These are phyloP conservation scores for Liparis tanakae DNA, from an alignment of 2,797 vertebrate genomes.

Conservation along the genomic window DNA sequence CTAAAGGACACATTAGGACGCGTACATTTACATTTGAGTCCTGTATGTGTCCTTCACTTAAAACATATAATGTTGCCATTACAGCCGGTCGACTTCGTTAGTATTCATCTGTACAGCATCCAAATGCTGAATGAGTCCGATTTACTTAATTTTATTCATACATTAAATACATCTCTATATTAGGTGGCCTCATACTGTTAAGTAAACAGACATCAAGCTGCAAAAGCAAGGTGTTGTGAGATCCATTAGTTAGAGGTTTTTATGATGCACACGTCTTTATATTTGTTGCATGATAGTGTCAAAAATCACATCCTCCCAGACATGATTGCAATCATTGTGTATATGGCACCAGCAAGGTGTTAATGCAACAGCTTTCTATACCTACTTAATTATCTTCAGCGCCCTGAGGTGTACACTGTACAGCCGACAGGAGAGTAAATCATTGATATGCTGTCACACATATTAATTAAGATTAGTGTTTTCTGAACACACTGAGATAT, in stretches of 20 bases:
- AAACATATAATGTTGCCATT: background rate
- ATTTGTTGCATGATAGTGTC: constrained; percentile 6
- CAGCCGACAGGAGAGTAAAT: constrained; percentile 22
- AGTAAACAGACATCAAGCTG: background rate
- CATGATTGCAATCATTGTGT: constrained; percentile 16
- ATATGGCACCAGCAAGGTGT: constrained; percentile 25
- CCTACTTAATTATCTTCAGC: constrained; percentile 35
- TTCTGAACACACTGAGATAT: constrained; percentile 32
- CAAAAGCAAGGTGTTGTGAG: background rate
- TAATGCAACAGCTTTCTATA: constrained; percentile 24
- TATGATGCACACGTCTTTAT: constrained; percentile 1
- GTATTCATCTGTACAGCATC: background rate
- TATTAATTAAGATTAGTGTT: constrained; percentile 31
- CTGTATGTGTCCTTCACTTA: background rate
- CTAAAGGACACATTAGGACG: background rate
- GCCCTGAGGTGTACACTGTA: constrained; percentile 31
- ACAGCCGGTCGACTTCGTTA: background rate
- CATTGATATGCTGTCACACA: constrained; percentile 17
- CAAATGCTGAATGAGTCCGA: background rate
- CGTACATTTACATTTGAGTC: background rate
- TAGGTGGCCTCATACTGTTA: background rate
- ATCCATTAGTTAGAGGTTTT: background rate
- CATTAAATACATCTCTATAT: background rate
- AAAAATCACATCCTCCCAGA: constrained; percentile 33
- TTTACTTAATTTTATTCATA: background rate